Evolutionary conservation across 2,797 vertebrate species (phyloP), one percentile per base, ranked within the genome.

Genomic region (Octomys mimax): DNA sequence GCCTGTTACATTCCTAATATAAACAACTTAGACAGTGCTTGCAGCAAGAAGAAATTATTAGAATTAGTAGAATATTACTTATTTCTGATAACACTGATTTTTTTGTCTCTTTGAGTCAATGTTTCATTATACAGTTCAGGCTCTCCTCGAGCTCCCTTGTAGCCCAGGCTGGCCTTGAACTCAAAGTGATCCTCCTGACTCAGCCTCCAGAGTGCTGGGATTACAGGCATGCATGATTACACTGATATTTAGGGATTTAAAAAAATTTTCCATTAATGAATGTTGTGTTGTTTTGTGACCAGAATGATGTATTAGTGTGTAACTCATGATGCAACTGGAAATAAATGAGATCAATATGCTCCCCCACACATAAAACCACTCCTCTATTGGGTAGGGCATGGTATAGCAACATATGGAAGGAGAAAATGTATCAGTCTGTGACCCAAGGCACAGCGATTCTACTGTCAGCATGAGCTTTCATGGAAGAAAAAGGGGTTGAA

Each of bases 401-500:
- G 13, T 89, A 96, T 92, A 98, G 98, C 96, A 95, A 98, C 96
- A 96, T 86, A 46, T 79, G 95, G 92, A 96, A 96, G 88, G 96
- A 96, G 89, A 91, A 95, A 87, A 89, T 86, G 90, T 95, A 92
- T 81, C 97, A 92, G 68, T 95, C 96, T 96, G 94, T 98, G 97
- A 97, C 97, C 92, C 80, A 92, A 95, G 91, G 92, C 97, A 95
- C 81, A 94, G 77, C 79, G 93, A 97, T 97, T 97, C 86, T 97
- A 49, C 90, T 98, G 95, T 97, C 97, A 98, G 97, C 95, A 88
- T 95, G 96, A 97, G 97, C 94, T 98, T 98, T 98, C 98, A 98
- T 98, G 98, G 98, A 98, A 98, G 98, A 98, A 98, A 98, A 98
- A 98, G 97, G 96, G 98, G 97, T 98, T 99, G 99, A 99, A 99